Base-by-base conservation (phyloP, 2,113 vertebrate genomes). In the Caloenas nicobarica region DNA sequence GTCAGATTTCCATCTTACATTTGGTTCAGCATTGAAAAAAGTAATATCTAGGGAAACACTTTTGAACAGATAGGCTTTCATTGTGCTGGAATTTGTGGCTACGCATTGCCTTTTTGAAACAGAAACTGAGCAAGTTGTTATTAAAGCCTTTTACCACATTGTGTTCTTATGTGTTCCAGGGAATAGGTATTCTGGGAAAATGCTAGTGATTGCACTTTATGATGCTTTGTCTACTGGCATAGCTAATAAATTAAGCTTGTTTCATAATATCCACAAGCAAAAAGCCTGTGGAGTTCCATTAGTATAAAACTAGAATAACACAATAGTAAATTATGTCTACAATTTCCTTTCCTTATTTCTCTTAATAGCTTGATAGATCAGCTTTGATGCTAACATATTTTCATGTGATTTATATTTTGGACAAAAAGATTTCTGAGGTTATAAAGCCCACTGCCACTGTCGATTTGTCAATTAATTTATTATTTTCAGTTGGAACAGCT, bases 161-260 rank as follows among this genome's bases (percentile, higher is more conserved):
- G 62, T 23, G 4, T 86, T 65, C 58, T 95, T 82, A 58, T 11
- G 16, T 24, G 33, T 89, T 86, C 38, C 36, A 81, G 54, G 36
- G 74, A 73, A 88, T 15, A 5, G 10, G 42, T 81, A 72, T 91
- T 91, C 89, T 95, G 70, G 70, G 89, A 89, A 91, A 70, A 29
- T 82, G 71, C 58, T 87, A 38, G 54, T 88, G 81, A 85, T 54
- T 87, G 33, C 7, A 58, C 31, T 89, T 82, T 88, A 88, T 91
- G 62, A 53, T 88, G 44, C 48, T 87, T 93, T 95, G 44, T 89
- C 70, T 91, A 61, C 84, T 82, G 66, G 73, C 92, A 91, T 24
- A 89, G 40, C 40, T 87, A 95, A 95, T 93, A 95, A 95, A 92
- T 96, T 91, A 72, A 42, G 7, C 50, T 72, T 36, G 16, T 80